Conservation (phyloP, 2,113 vertebrate species). For the Nyctibius bracteatus region DNA sequence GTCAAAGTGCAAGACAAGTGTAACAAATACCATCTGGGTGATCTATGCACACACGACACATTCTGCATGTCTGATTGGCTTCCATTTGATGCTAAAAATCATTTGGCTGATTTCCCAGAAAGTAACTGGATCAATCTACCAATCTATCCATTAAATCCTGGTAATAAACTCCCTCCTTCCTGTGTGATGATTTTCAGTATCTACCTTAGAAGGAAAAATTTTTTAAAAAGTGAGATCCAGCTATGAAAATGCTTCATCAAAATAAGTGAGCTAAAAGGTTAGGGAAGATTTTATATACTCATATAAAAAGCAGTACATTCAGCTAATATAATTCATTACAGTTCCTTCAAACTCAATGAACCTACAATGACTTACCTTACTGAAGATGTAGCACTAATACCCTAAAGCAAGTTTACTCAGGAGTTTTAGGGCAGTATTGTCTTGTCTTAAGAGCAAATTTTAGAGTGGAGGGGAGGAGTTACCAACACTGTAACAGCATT, state of each 20-base stretch:
- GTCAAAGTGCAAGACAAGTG: neutral
- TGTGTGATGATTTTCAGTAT: neutral
- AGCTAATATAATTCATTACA: neutral
- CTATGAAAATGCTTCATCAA: neutral
- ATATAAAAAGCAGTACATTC: neutral
- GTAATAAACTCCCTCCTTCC: neutral
- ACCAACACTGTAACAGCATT: neutral
- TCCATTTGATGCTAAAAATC: neutral
- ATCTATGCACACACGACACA: neutral
- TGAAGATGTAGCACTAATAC: neutral
- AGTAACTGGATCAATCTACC: neutral
- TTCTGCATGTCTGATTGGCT: neutral
- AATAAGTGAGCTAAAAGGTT: neutral
- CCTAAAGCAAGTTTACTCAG: neutral
- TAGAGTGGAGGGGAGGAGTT: neutral
- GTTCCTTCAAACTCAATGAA: neutral
- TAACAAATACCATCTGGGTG: neutral
- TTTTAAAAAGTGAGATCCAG: neutral
- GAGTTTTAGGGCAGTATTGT: neutral
- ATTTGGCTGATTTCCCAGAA: constrained; percentile 9
- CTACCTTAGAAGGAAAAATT: neutral
- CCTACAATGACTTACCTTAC: neutral
- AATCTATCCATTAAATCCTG: neutral
- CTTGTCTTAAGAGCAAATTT: neutral
- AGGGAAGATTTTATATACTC: neutral